These are phyloP conservation scores for Ooceraea biroi DNA, from an alignment of 1,140 invertebrate genomes.

Conservation along the genomic window DNA sequence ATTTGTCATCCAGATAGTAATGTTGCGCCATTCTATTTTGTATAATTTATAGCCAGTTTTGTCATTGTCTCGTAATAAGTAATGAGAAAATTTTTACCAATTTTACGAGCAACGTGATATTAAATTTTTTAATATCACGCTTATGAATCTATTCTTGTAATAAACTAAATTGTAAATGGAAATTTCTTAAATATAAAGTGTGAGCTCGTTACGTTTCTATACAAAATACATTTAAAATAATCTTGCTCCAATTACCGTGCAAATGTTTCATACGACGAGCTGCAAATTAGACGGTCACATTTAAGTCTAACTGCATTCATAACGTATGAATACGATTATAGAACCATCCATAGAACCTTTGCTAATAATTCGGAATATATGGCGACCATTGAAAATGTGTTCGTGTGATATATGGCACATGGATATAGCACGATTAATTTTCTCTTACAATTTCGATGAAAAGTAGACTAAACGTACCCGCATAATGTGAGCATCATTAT, in stretches of 20 bases:
- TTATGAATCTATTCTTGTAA: too few relatives aligned
- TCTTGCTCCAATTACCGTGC: not conserved
- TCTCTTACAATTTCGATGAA: not conserved
- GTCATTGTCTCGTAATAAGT: too few relatives aligned
- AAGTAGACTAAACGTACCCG: not conserved
- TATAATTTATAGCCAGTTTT: not conserved
- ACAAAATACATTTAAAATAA: not conserved
- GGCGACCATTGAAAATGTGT: not conserved
- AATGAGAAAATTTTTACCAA: too few relatives aligned
- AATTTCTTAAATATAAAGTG: not conserved
- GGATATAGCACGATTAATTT: not conserved
- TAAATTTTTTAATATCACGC: too few relatives aligned
- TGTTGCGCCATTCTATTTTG: not conserved
- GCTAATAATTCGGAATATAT: conserved; percentile 30
- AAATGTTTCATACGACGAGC: not conserved
- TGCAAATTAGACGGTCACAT: conserved; percentile 1
- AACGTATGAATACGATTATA: not conserved
- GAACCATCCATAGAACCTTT: not conserved
- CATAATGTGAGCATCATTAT: not conserved
- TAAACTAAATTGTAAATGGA: not conserved
- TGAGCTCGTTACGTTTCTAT: conserved; percentile 16
- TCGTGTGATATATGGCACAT: not conserved
- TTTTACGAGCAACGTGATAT: too few relatives aligned
- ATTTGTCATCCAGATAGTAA: not conserved
- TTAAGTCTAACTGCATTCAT: conserved; percentile 13